Percentiles rank a stretch among this genome's conserved stretches.
These are phyloP conservation scores for Himalopsyche anomala DNA, from an alignment of 2,888 invertebrate genomes.

Conservation along the genomic window DNA sequence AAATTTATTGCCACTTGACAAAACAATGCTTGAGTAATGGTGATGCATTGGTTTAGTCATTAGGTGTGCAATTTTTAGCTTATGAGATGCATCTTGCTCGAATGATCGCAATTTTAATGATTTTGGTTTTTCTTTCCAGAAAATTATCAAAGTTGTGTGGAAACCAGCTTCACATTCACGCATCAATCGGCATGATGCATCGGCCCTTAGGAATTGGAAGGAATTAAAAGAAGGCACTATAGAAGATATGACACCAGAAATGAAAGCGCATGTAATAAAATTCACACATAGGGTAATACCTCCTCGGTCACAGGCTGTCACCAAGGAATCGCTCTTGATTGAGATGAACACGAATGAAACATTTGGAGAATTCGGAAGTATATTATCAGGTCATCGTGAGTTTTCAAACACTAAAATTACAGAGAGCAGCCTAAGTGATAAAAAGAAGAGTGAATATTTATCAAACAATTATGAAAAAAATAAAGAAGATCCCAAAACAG, in stretches of 20 bases:
- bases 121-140: constrained; percentile 71
- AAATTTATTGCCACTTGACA: too few relatives aligned
- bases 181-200: constrained; percentile 81
- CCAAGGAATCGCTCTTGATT: constrained; percentile 69
- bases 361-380: constrained; percentile 73
- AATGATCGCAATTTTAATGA: too few relatives aligned
- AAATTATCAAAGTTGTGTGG: constrained; percentile 83
- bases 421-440: neutral
- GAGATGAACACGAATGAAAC: neutral
- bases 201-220: constrained; percentile 84
- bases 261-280: constrained; percentile 80
- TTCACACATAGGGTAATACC: constrained; percentile 80
- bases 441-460: too few relatives aligned
- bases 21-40: too few relatives aligned
- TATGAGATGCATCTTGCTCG: too few relatives aligned
- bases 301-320: constrained; percentile 69
- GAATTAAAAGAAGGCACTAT: constrained; percentile 78
- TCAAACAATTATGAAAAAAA: too few relatives aligned
- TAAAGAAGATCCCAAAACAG: too few relatives aligned
- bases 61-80: too few relatives aligned
- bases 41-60: too few relatives aligned
- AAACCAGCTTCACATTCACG: constrained; percentile 76
- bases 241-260: constrained; percentile 69
- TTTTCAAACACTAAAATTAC: neutral
- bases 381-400: constrained; percentile 69